Evolutionary conservation across 92 coral and sea anemone species (phyloP).

Genomic region (Isaurus tuberculatus): DNA sequence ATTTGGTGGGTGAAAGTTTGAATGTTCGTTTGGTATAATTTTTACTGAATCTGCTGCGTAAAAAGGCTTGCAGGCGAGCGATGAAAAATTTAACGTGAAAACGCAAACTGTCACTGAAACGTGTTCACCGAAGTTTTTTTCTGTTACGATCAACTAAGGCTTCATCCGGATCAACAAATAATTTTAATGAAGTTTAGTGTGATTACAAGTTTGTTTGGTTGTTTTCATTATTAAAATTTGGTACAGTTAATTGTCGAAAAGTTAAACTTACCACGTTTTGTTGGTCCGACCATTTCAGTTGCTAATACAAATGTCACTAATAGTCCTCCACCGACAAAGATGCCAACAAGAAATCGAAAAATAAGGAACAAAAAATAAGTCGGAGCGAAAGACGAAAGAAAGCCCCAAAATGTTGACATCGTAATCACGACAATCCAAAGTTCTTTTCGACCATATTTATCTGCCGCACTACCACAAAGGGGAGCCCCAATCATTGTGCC

Average conservation of each 20-base stretch:
- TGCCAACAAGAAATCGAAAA: constrained; percentile 78
- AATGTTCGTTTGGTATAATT: too few relatives aligned
- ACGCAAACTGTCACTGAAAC: too few relatives aligned
- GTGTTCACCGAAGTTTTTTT: too few relatives aligned
- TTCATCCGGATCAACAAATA: too few relatives aligned
- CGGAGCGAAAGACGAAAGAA: constrained; percentile 82
- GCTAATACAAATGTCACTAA: constrained; percentile 75
- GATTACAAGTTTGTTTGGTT: not conserved
- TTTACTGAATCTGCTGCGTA: too few relatives aligned
- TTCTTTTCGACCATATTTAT: constrained; percentile 79
- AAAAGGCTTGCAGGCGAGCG: too few relatives aligned
- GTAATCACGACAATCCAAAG: constrained; percentile 68
- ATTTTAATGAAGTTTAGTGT: too few relatives aligned
- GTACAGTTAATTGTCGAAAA: not conserved
- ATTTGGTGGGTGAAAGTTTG: too few relatives aligned
- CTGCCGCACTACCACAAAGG: constrained; percentile 73
- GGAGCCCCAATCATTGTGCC: constrained; percentile 88
- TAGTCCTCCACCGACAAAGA: constrained; percentile 78
- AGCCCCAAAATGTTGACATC: constrained; percentile 50
- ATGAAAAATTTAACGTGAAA: too few relatives aligned
- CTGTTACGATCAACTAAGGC: too few relatives aligned
- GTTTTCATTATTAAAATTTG: not conserved
- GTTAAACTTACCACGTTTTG: constrained; percentile 73
- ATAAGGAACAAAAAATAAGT: constrained; percentile 73
- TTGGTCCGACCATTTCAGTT: constrained; percentile 85